Evolutionary conservation across 2,797 vertebrate genomes (phyloP), one percentile per base, ranked within the genome.

Genomic region (Coregonus suidteri): DNA sequence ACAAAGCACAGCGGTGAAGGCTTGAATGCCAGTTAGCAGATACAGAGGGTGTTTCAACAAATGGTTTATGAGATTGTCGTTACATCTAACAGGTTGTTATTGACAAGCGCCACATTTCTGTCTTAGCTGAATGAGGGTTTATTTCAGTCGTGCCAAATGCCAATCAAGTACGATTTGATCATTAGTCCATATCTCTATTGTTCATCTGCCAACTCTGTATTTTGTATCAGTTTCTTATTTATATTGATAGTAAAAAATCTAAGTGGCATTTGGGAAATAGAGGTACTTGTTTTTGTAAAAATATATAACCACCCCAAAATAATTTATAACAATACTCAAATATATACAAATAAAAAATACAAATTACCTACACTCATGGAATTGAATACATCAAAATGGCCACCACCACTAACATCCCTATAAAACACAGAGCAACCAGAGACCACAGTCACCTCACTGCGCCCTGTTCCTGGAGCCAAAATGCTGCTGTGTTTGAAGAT

Each of bases 401-500:
- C 81, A 82, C 25, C 4, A 11, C 84, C 81, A 79, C 74, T 75
- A 73, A 31, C 54, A 78, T 79, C 79, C 85, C 86, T 80, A 85
- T 89, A 93, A 93, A 91, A 76, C 81, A 85, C 81, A 85, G 68
- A 78, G 64, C 31, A 68, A 87, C 88, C 85, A 90, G 92, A 91
- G 89, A 90, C 85, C 91, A 89, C 80, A 87, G 92, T 91, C 90
- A 90, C 84, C 91, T 89, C 81, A 87, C 79, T 76, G 67, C 79
- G 74, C 78, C 3, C 84, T 51, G 84, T 82, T 86, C 90, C 90
- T 82, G 82, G 65, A 84, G 93, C 91, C 90, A 88, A 82, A 80
- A 83, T 80, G 84, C 88, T 82, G 90, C 80, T 85, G 86, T 91
- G 89, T 93, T 93, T 93, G 90, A 94, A 92, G 90, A 94, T 94